These are phyloP conservation scores for Nasonia oneida DNA, from an alignment of 2,888 invertebrate genomes.

Conservation along the genomic window DNA sequence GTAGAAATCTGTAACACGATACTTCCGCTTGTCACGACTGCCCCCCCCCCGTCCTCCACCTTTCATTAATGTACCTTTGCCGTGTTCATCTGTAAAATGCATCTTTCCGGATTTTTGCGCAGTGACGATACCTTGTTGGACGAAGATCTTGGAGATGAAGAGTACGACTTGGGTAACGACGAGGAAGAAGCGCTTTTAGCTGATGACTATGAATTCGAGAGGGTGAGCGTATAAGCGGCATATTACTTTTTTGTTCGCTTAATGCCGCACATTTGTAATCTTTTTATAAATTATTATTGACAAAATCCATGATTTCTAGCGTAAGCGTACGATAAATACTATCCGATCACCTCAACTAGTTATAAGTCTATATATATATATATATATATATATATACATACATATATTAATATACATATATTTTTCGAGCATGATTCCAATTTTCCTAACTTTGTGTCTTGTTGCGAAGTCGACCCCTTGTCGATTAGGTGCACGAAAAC, in stretches of 20 bases:
- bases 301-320: constrained; percentile 41
- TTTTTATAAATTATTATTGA: constrained; percentile 56
- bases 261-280: constrained; percentile 62
- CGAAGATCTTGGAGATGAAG: constrained; percentile 79
- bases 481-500: constrained; percentile 43
- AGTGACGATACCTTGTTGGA: constrained; percentile 78
- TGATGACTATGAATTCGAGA: constrained; percentile 78
- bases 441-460: constrained; percentile 40
- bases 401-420: constrained; percentile 4
- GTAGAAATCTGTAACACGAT: neutral
- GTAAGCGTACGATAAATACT: constrained; percentile 44
- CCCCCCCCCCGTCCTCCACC: neutral
- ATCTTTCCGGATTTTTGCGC: constrained; percentile 58
- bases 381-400: constrained; percentile 28
- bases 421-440: constrained; percentile 50
- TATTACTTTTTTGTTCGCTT: constrained; percentile 62
- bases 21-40: neutral
- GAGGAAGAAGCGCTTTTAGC: constrained; percentile 80
- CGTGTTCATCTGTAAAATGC: constrained; percentile 11
- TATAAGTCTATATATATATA: constrained; percentile 17
- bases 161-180: constrained; percentile 79
- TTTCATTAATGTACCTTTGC: neutral
- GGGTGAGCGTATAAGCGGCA: constrained; percentile 74
- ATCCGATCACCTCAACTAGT: constrained; percentile 28
- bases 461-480: constrained; percentile 40